Conservation (phyloP, 1,140 invertebrate genomes). For the Formica exsecta region DNA sequence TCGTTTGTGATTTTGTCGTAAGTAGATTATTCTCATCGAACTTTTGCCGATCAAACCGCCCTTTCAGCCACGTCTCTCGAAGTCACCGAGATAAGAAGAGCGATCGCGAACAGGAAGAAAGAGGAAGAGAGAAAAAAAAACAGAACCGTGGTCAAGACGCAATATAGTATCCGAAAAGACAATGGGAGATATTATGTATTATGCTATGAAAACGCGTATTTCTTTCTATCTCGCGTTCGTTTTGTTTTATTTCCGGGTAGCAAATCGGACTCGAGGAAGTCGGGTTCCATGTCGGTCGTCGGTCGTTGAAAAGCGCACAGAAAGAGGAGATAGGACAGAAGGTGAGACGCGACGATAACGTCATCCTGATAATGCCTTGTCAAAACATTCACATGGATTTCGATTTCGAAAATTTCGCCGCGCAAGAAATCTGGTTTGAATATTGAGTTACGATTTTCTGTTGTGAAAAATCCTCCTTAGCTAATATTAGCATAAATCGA, state of each 20-base stretch:
- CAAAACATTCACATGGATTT: constrained; percentile 17
- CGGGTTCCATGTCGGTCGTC: constrained; percentile 74
- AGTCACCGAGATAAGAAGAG: constrained; percentile 46
- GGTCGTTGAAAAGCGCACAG: constrained; percentile 74
- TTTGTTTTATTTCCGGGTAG: constrained; percentile 37
- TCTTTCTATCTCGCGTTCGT: neutral
- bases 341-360: constrained; percentile 63
- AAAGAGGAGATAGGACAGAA: constrained; percentile 73
- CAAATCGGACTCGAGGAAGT: constrained; percentile 78
- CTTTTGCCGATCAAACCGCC: constrained; percentile 66
- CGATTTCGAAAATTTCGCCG: neutral
- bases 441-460: neutral
- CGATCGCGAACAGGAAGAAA: constrained; percentile 22
- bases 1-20: constrained; percentile 58
- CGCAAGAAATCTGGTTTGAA: neutral
- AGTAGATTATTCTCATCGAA: constrained; percentile 28
- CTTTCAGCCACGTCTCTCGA: constrained; percentile 69
- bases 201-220: constrained; percentile 15
- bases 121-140: constrained; percentile 10
- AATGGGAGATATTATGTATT: constrained; percentile 33
- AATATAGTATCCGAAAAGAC: constrained; percentile 29
- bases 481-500: neutral
- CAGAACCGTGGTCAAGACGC: constrained; percentile 5
- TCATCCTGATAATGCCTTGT: constrained; percentile 53
- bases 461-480: neutral